Base-by-base conservation (phyloP, 1,140 invertebrate species). In the Nylanderia fulva region DNA sequence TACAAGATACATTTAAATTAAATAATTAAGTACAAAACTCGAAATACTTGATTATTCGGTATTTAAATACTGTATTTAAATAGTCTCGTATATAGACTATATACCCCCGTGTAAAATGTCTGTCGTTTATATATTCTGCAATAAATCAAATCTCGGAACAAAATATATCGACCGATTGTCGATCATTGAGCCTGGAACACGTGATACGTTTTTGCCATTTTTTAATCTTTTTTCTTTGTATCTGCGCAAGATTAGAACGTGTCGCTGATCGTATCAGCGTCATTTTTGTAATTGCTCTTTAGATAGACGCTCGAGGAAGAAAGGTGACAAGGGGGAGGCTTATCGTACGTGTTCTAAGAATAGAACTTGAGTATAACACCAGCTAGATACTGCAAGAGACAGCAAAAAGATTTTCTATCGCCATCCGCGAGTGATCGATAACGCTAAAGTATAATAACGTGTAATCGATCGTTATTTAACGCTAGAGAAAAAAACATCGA, bases 61-160 rank as follows among this genome's bases (percentile, higher is more conserved):
- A n/a, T n/a, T n/a, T n/a, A n/a, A n/a, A n/a, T n/a, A n/a, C n/a
- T n/a, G n/a, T n/a, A n/a, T n/a, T n/a, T n/a, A n/a, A n/a, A n/a
- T n/a, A n/a, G n/a, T n/a, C n/a, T n/a, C n/a, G n/a, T n/a, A n/a
- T n/a, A n/a, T n/a, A n/a, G n/a, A n/a, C n/a, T n/a, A n/a, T n/a
- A n/a, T n/a, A 52, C 36, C 8, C 42, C 5, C 15, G 63, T 45
- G 56, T 52, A n/a, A 52, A 13, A n/a, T n/a, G 21, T 27, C 63
- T 68, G 61, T 56, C 68, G 63, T 4, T 48, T 48, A 79, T n/a
- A n/a, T n/a, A n/a, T 79, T 79, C 39, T 39, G 45, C 63, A 63
- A 79, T 79, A 79, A 79, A 68, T 56, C 45, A 45, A 33, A 68
- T 68, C 76, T 52, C 61, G 45, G 18, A 68, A 68, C 0, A 27